Conservation (phyloP, 2,888 invertebrate species). For the Gymnoscelis rufifasciata region DNA sequence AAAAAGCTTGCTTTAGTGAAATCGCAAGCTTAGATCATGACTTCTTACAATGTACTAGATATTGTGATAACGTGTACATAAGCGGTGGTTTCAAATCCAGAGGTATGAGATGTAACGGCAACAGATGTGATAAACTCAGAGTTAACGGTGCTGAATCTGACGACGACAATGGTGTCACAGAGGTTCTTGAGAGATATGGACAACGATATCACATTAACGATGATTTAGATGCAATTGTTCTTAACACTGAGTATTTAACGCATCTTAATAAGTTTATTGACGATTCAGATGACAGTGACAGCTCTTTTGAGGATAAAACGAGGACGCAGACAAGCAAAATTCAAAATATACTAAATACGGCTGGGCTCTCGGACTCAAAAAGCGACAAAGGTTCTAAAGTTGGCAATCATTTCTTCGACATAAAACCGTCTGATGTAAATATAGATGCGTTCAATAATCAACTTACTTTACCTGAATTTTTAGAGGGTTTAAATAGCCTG, state of each 20-base stretch:
- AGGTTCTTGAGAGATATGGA: slow-evolving; percentile 18
- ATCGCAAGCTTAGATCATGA: neutral
- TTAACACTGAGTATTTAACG: slow-evolving; percentile 34
- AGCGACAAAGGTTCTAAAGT: neutral
- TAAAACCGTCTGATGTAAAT: neutral
- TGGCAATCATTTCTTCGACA: neutral
- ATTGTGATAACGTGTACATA: neutral
- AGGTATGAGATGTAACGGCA: slow-evolving; percentile 7
- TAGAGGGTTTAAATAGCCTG: neutral
- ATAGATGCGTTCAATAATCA: neutral
- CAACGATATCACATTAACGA: slow-evolving; percentile 36
- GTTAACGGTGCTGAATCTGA: slow-evolving; percentile 7
- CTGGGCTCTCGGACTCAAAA: neutral
- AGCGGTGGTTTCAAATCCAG: neutral
- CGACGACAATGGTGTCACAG: slow-evolving; percentile 6
- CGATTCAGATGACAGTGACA: neutral
- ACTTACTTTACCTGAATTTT: neutral
- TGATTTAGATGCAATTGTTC: slow-evolving; percentile 41
- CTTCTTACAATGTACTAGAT: neutral
- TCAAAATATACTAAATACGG: neutral
- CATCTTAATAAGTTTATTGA: slow-evolving; percentile 17
- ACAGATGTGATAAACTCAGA: slow-evolving; percentile 1
- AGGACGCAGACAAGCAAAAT: neutral
- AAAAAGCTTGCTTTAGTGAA: neutral
- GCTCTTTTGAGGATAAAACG: neutral